Percentiles rank a stretch among this genome's conserved stretches.
These are phyloP conservation scores for Siphlonurus alternatus DNA, from an alignment of 2,888 invertebrate species.

Conservation along the genomic window DNA sequence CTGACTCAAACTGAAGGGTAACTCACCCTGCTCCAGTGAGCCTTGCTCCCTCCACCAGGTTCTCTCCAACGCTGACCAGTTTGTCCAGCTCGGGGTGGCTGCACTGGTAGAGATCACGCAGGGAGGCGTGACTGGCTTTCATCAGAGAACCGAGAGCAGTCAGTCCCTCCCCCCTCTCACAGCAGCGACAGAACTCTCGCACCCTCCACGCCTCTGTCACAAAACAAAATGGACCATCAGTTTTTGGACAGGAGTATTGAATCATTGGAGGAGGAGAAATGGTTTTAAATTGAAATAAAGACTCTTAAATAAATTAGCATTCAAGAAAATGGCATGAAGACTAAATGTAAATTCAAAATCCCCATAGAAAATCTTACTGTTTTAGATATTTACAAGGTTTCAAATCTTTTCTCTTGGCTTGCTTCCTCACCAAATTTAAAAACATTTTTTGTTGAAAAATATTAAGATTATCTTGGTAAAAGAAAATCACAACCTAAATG, in stretches of 20 bases:
- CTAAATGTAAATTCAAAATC: no score
- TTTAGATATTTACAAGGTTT: no score
- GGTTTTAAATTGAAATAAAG: not conserved
- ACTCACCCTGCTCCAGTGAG: slow-evolving; percentile 82
- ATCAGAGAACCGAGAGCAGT: slow-evolving; percentile 60
- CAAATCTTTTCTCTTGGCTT: no score
- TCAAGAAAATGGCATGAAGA: no score
- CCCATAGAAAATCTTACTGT: no score
- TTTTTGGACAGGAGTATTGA: not conserved
- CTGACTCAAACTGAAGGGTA: no score
- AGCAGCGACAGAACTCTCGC: slow-evolving; percentile 48
- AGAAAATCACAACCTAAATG: no score
- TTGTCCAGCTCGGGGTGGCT: slow-evolving; percentile 76
- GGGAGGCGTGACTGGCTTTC: slow-evolving; percentile 75
- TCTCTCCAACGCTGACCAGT: slow-evolving; percentile 55
- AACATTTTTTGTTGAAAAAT: no score
- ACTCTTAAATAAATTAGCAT: no score
- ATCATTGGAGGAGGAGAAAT: not conserved
- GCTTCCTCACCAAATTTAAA: no score
- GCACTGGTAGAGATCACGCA: slow-evolving; percentile 77
- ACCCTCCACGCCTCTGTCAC: slow-evolving; percentile 73
- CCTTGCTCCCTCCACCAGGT: slow-evolving; percentile 62
- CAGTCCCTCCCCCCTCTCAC: slow-evolving; percentile 30
- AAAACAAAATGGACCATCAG: slow-evolving; percentile 11
- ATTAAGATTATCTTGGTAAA: no score